These are phyloP conservation scores for Sebastes miniatus DNA, from an alignment of 2,797 vertebrate genomes.

Conservation along the genomic window DNA sequence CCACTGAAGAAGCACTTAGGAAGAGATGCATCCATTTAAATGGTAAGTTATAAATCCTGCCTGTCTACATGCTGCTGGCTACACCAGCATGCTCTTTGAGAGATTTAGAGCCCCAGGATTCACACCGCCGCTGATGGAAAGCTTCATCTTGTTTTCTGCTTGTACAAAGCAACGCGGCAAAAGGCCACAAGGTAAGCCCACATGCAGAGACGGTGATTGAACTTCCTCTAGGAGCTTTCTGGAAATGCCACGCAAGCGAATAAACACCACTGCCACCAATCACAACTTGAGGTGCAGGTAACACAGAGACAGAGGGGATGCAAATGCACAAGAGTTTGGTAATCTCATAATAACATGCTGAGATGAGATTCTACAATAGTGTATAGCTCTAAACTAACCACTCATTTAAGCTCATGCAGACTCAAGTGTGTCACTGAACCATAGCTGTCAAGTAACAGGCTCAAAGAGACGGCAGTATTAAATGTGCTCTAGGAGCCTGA, in stretches of 20 bases:
- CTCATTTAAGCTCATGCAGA: neutral
- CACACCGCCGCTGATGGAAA: conserved; percentile 9
- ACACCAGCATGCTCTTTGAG: conserved; percentile 21
- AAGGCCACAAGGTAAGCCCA: conserved; percentile 30
- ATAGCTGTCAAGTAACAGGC: neutral
- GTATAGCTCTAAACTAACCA: neutral
- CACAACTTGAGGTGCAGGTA: neutral
- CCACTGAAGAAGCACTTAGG: conserved; percentile 9
- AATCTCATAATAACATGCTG: neutral
- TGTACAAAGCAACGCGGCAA: conserved; percentile 18
- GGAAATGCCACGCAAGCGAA: conserved; percentile 18
- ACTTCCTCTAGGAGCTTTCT: conserved; percentile 22
- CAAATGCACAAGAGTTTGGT: neutral
- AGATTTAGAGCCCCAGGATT: conserved; percentile 45
- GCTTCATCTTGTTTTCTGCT: conserved; percentile 37
- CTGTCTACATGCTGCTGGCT: conserved; percentile 18
- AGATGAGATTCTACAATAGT: neutral
- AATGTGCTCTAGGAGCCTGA: neutral
- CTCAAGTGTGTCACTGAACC: neutral
- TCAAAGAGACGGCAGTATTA: conserved; percentile 4
- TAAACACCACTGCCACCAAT: neutral
- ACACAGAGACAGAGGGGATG: neutral
- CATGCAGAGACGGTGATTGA: conserved; percentile 28
- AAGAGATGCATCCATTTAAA: conserved; percentile 25
- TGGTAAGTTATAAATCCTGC: conserved; percentile 30